These are phyloP conservation scores for Malacoraja senta DNA, from an alignment of 2,797 vertebrate genomes.

Conservation along the genomic window DNA sequence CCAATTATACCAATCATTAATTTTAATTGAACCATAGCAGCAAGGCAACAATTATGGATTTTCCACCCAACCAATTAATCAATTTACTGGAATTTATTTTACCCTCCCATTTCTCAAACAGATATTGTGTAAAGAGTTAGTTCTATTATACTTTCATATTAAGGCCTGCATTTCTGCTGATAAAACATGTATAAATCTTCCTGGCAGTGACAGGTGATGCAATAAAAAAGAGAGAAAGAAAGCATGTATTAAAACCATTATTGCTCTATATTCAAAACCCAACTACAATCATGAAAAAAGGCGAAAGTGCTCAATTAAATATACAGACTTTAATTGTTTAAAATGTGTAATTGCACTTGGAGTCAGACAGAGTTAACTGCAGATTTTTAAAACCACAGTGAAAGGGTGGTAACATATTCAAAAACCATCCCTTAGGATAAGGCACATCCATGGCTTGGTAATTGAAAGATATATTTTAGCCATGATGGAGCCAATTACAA, in stretches of 20 bases:
- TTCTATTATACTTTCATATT: not conserved
- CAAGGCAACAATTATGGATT: too few species aligned
- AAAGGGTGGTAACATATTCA: not conserved
- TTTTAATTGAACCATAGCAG: not conserved
- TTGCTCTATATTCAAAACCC: not conserved
- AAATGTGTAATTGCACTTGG: conserved; percentile 35
- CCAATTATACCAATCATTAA: not conserved
- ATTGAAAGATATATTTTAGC: too few species aligned
- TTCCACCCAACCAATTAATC: not conserved
- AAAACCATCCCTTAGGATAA: not conserved
- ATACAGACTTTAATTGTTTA: conserved; percentile 34
- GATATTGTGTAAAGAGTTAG: not conserved
- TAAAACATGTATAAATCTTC: too few species aligned
- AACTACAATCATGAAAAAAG: not conserved
- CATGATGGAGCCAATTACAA: not conserved
- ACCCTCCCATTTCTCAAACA: not conserved
- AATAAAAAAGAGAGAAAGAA: not conserved
- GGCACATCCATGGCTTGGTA: not conserved
- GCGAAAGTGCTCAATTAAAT: conserved; percentile 17
- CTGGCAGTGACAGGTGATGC: not conserved
- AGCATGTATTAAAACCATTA: too few species aligned
- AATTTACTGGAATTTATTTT: not conserved
- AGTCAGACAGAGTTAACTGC: not conserved
- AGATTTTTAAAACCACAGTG: conserved; percentile 18
- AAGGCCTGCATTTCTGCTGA: not conserved